Evolutionary conservation across 2,113 vertebrate species (phyloP), one percentile per base, ranked within the genome.

Genomic region (Spizaetus ornatus): DNA sequence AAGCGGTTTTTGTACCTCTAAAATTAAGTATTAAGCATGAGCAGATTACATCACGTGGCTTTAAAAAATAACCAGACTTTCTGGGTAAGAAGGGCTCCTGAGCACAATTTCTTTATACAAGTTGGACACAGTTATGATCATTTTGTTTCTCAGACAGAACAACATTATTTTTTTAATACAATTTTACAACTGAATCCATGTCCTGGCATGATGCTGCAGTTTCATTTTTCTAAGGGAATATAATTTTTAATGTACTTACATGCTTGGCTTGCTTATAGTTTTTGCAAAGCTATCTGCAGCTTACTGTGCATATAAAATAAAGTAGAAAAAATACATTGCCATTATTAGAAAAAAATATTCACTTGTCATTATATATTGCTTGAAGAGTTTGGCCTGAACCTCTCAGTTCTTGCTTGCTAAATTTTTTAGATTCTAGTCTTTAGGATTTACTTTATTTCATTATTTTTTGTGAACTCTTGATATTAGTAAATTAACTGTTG

Each of bases 61-160:
- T 56, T 62, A 79, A 79, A 43, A 65, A 47, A 25, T 25, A 83
- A 56, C 13, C 18, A 48, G 11, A 29, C 10, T 3, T 55, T n/a
- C 45, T n/a, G 12, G 9, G 8, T 45, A 58, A 38, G 11, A 42
- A 50, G 29, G 25, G 14, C 16, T 48, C 23, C 26, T 42, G 8
- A 59, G 32, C 13, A 70, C 11, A 16, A 25, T 42, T 80, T n/a
- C 11, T 65, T 72, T n/a, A 29, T 7, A 15, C 0, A 10, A 80
- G 29, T 9, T 14, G 1, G 34, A 52, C 15, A 63, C 11, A 50
- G 7, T 29, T 45, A 42, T 4, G 7, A 40, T 43, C 0, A 42
- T 25, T 84, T 47, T 50, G 15, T 48, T 92, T 67, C 43, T 73
- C 32, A 48, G 15, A 79, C 4, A 70, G 8, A 86, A 52, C 0